Conservation (phyloP, 2,888 invertebrate species). For the Bellardia bayeri region DNA sequence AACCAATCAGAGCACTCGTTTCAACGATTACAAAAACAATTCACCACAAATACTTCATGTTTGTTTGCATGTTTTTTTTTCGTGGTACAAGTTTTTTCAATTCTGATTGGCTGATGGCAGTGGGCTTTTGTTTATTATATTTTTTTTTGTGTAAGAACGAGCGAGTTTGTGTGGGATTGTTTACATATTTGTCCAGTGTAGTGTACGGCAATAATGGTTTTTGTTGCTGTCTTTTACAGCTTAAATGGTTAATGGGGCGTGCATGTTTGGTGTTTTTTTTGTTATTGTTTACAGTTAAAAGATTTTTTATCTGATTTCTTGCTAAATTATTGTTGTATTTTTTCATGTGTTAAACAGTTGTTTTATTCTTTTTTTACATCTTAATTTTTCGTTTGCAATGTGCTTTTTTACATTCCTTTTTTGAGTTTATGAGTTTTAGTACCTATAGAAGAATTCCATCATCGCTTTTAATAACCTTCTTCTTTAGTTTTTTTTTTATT, state of each 20-base stretch:
- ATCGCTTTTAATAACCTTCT: slow-evolving; percentile 22
- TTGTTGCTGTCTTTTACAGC: slow-evolving; percentile 26
- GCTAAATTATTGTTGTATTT: slow-evolving; percentile 53
- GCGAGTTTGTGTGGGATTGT: slow-evolving; percentile 34
- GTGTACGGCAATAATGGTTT: slow-evolving; percentile 18
- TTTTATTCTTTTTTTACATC: slow-evolving; percentile 8
- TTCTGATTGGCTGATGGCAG: slow-evolving; percentile 52
- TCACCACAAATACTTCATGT: slow-evolving; percentile 57
- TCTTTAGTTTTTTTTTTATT: slow-evolving; percentile 6
- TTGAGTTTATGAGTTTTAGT: slow-evolving; percentile 12
- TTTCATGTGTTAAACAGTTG: slow-evolving; percentile 55
- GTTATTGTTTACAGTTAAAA: slow-evolving; percentile 62
- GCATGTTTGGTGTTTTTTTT: slow-evolving; percentile 48
- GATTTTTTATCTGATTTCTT: slow-evolving; percentile 68
- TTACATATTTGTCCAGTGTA: slow-evolving; percentile 10
- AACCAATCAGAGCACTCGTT: slow-evolving; percentile 58
- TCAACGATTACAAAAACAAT: slow-evolving; percentile 65
- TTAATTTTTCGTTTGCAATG: slow-evolving; percentile 6
- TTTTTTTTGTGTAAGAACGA: slow-evolving; percentile 25
- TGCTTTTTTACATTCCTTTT: slow-evolving; percentile 20
- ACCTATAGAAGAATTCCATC: neutral
- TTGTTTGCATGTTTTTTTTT: slow-evolving; percentile 51
- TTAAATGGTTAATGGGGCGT: slow-evolving; percentile 66
- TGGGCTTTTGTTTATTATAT: slow-evolving; percentile 10
- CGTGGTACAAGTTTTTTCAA: neutral